These are phyloP conservation scores for Heliothis virescens DNA, from an alignment of 1,140 invertebrate species.

Conservation along the genomic window DNA sequence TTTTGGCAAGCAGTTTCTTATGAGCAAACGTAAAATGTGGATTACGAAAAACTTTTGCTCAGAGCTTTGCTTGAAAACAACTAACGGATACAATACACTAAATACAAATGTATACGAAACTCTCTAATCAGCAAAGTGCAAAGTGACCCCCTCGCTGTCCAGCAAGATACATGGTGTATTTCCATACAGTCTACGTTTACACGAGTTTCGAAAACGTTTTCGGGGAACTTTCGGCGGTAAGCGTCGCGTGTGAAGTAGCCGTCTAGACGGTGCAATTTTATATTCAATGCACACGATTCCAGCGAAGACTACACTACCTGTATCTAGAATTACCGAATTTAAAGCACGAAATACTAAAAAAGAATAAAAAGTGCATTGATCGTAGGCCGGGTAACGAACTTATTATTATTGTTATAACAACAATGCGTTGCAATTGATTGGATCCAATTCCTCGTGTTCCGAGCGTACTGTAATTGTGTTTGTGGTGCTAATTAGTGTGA, in stretches of 20 bases:
- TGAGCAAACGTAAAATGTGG: too few relatives aligned
- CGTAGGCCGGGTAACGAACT: conserved; percentile 44
- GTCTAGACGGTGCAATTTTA: conserved; percentile 31
- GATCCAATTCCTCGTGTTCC: conserved; percentile 54
- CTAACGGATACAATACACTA: too few relatives aligned
- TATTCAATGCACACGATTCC: conserved; percentile 37
- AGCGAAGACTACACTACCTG: not conserved
- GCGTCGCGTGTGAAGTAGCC: conserved; percentile 19
- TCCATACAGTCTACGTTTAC: conserved; percentile 14
- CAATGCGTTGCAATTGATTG: conserved; percentile 56
- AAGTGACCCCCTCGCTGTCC: not conserved
- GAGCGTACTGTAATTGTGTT: conserved; percentile 49
- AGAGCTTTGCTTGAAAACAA: too few relatives aligned
- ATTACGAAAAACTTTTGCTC: too few relatives aligned
- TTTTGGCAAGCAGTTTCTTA: too few relatives aligned
- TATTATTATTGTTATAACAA: conserved; percentile 55
- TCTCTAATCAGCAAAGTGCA: not conserved
- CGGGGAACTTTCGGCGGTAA: conserved; percentile 23
- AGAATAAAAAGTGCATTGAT: conserved; percentile 33
- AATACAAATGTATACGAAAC: too few relatives aligned
- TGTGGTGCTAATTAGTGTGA: conserved; percentile 26
- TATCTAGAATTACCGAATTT: not conserved
- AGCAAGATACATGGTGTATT: not conserved
- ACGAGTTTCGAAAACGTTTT: not conserved
- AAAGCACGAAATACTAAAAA: not conserved